These are phyloP conservation scores for Heliconius congener DNA, from an alignment of 1,140 invertebrate species.

Conservation along the genomic window DNA sequence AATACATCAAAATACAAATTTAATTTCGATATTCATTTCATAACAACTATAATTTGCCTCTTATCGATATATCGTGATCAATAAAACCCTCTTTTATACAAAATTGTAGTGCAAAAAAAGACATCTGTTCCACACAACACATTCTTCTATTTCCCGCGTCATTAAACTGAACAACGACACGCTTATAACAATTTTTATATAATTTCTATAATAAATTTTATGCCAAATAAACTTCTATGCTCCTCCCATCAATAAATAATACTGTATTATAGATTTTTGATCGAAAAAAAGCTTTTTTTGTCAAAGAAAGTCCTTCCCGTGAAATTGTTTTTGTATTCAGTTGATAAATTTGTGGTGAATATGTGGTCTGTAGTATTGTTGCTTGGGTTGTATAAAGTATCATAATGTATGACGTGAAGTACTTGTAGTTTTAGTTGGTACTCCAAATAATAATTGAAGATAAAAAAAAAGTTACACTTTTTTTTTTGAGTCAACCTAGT, in stretches of 20 bases:
- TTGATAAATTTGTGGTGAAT: conserved; percentile 47
- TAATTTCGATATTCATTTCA: conserved; percentile 15
- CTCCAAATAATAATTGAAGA: conserved; percentile 22
- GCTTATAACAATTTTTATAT: conserved; percentile 70
- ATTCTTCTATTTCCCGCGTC: conserved; percentile 55
- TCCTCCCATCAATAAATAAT: conserved; percentile 60
- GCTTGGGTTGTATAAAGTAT: conserved; percentile 34
- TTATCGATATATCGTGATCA: conserved; percentile 26
- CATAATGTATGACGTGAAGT: conserved; percentile 41
- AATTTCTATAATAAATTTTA: conserved; percentile 63
- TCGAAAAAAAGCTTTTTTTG: conserved; percentile 44
- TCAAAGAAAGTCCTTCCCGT: conserved; percentile 49
- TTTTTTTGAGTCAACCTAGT: too few species aligned
- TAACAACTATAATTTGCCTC: conserved; percentile 32
- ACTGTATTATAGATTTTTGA: conserved; percentile 35
- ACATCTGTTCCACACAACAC: conserved; percentile 49
- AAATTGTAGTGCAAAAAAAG: conserved; percentile 19
- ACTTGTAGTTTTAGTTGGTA: conserved; percentile 28
- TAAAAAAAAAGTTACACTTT: not conserved
- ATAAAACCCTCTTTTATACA: conserved; percentile 30
- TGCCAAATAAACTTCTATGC: conserved; percentile 70
- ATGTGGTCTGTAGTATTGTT: conserved; percentile 33
- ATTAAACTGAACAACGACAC: conserved; percentile 60
- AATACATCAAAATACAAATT: not conserved
- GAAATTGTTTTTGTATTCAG: conserved; percentile 42